Evolutionary conservation across 2,888 invertebrate species (phyloP).

Genomic region (Tethea ocularis): DNA sequence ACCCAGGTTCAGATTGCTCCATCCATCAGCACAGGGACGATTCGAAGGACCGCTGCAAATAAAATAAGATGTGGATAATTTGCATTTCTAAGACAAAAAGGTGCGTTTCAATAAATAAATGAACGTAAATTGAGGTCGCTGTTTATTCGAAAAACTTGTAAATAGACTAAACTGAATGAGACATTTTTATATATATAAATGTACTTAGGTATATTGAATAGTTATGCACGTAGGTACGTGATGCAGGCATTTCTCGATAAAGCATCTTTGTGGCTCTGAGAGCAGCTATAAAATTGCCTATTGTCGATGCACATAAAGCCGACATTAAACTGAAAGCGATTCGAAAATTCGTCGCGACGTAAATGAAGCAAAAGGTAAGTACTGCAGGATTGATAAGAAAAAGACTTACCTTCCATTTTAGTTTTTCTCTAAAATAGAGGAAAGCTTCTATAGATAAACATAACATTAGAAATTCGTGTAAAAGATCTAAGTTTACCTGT

Average conservation of each 20-base stretch:
- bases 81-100: constrained; percentile 39
- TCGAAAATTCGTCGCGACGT: constrained; percentile 64
- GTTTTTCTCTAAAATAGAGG: background rate
- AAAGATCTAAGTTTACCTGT: background rate
- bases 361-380: constrained; percentile 20
- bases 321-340: constrained; percentile 72
- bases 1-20: constrained; percentile 71
- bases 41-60: constrained; percentile 60
- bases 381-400: background rate
- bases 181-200: constrained; percentile 8
- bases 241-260: constrained; percentile 47
- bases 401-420: background rate
- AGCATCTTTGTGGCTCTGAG: constrained; percentile 47
- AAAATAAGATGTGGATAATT: constrained; percentile 70
- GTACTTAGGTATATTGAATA: constrained; percentile 4
- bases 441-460: background rate
- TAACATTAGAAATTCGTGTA: background rate
- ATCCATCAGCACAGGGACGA: constrained; percentile 66
- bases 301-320: constrained; percentile 71
- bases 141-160: constrained; percentile 7
- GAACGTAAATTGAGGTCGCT: constrained; percentile 22
- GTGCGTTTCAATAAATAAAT: constrained; percentile 31
- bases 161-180: background rate
- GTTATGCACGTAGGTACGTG: constrained; percentile 22
- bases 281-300: constrained; percentile 66